Conservation (phyloP, 2,113 vertebrate genomes). For the Paralichthys olivaceus region DNA sequence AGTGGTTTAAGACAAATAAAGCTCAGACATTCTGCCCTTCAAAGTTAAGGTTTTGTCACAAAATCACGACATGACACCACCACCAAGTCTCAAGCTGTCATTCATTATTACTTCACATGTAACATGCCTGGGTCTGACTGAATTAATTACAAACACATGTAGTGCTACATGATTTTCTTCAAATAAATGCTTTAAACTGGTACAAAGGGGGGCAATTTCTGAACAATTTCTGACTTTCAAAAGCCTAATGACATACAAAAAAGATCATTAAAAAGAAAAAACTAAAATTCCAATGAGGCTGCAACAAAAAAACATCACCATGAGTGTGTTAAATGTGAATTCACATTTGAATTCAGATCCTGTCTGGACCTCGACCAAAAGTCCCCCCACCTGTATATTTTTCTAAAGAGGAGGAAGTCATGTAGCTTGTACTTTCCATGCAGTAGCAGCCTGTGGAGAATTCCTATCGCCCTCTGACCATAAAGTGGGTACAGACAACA, state of each 20-base stretch:
- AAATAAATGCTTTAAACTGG: no score
- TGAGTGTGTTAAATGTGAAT: not conserved
- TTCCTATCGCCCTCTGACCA: not conserved
- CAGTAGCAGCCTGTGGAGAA: not conserved
- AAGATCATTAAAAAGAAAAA: not conserved
- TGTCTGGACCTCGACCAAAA: not conserved
- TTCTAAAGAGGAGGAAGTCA: not conserved
- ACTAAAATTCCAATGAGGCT: not conserved
- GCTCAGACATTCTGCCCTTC: not conserved
- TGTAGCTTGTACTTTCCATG: not conserved
- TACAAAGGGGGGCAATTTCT: no score
- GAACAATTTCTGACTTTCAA: no score
- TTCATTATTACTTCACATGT: no score
- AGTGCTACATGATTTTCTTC: not conserved
- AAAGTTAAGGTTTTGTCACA: not conserved
- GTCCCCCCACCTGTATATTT: not conserved
- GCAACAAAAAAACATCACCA: not conserved
- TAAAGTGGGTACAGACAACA: not conserved
- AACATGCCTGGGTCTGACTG: not conserved
- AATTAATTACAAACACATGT: not conserved
- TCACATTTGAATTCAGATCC: not conserved
- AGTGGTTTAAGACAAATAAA: not conserved
- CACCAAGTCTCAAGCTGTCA: no score
- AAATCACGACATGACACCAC: not conserved
- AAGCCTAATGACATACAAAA: not conserved